Conservation (phyloP, 2,888 invertebrate species). For the Tiphia femorata region DNA sequence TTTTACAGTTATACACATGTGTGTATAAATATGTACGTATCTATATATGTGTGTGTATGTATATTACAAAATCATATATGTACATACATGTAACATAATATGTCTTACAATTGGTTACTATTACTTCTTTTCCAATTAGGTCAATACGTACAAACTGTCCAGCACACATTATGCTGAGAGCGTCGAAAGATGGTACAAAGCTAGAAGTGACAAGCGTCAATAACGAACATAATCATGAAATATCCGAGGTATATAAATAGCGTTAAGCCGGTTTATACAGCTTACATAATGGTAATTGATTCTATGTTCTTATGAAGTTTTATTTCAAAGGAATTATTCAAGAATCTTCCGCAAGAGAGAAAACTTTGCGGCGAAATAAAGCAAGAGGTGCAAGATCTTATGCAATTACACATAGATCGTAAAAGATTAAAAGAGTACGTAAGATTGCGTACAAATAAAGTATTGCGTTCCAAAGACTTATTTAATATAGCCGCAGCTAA, state of each 20-base stretch:
- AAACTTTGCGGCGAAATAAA: constrained; percentile 64
- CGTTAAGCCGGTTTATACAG: too few species aligned
- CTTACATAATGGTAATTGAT: not conserved
- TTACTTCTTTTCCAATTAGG: constrained; percentile 33
- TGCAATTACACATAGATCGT: constrained; percentile 63
- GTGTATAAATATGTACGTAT: too few species aligned
- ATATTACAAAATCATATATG: too few species aligned
- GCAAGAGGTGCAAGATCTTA: constrained; percentile 63
- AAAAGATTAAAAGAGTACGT: constrained; percentile 65
- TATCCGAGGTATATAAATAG: constrained; percentile 58
- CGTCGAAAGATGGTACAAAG: constrained; percentile 68
- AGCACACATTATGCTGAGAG: constrained; percentile 67
- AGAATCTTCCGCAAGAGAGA: constrained; percentile 65
- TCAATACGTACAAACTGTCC: constrained; percentile 68
- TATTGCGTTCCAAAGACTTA: constrained; percentile 63
- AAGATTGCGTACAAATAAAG: constrained; percentile 60
- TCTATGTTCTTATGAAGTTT: constrained; percentile 2
- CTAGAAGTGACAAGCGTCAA: constrained; percentile 69
- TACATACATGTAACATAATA: too few species aligned
- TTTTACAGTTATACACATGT: too few species aligned
- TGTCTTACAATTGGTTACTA: not conserved
- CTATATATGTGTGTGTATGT: too few species aligned
- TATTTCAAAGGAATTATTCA: constrained; percentile 58
- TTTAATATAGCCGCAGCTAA: constrained; percentile 66
- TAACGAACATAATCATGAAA: constrained; percentile 69